Evolutionary conservation across 2,113 vertebrate genomes (phyloP), one percentile per base, ranked within the genome.

Genomic region (Haliaeetus leucogaster): DNA sequence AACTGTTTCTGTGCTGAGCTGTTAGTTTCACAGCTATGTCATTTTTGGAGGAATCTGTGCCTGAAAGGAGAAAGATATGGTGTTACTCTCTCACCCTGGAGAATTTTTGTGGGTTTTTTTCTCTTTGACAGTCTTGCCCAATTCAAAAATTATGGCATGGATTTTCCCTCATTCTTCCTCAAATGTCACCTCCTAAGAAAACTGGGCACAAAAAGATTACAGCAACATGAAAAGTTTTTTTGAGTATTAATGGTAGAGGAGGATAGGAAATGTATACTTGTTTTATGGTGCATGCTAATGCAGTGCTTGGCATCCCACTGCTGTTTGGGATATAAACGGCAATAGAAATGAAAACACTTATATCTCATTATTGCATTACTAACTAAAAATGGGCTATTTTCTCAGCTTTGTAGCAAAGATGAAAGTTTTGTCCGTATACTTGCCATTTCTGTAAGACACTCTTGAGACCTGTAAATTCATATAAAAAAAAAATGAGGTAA

Each of bases 31-130:
- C 76, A 90, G 32, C 50, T 89, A 63, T 71, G 72, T 40, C 9
- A 86, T 89, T 92, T 89, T 40, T 88, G 55, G 36, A 95, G 70
- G 68, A 92, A 89, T 94, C 71, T 94, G 38, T 89, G 59, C n/a
- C 55, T 81, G 16, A 72, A 73, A 73, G 47, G 71, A 67, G 45
- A 86, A 80, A 83, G 50, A 52, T 58, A 73, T 0, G 5, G 17
- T 53, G 36, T 65, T 93, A 70, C 20, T 90, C 32, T 73, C 48
- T 90, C 38, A 74, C 11, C 13, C 29, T 22, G 29, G 59, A 73
- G 50, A 55, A 6, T 21, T 56, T 65, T n/a, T 1, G 6, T 53
- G 23, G 23, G 6, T 48, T 72, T 85, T 62, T 55, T 66, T 78
- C 40, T 9, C 11, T 52, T 56, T 27, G 7, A 19, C 21, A 50